Conservation (phyloP, 2,113 vertebrate genomes). For the Oplegnathus fasciatus region DNA sequence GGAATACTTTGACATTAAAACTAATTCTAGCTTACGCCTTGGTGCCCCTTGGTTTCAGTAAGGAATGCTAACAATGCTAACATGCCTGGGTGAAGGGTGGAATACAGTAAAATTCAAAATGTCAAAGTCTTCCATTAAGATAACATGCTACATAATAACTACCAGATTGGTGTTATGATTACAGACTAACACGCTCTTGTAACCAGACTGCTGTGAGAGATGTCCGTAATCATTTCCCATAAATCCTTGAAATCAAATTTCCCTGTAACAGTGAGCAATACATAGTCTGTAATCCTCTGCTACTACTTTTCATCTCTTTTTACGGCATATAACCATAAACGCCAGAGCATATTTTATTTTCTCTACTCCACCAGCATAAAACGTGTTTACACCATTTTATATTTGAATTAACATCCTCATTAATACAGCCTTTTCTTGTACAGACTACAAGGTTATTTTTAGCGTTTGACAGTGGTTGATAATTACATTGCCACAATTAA, state of each 20-base stretch:
- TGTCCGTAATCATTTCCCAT: slow-evolving; percentile 40
- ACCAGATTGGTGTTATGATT: slow-evolving; percentile 23
- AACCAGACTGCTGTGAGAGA: slow-evolving; percentile 50
- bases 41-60: slow-evolving; percentile 9
- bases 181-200: slow-evolving; percentile 48
- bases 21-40: not conserved
- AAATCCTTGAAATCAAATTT: slow-evolving; percentile 16
- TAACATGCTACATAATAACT: slow-evolving; percentile 5
- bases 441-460: slow-evolving; percentile 22
- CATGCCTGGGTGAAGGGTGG: slow-evolving; percentile 21
- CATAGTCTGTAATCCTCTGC: slow-evolving; percentile 37
- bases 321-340: not conserved
- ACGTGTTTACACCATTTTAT: slow-evolving; percentile 55
- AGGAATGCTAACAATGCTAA: slow-evolving; percentile 55
- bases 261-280: slow-evolving; percentile 58
- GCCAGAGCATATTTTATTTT: slow-evolving; percentile 33
- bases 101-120: slow-evolving; percentile 12
- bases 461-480: slow-evolving; percentile 37
- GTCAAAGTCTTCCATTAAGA: slow-evolving; percentile 57
- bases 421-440: slow-evolving; percentile 31
- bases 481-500: slow-evolving; percentile 23
- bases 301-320: slow-evolving; percentile 15
- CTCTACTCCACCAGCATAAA: slow-evolving; percentile 53
- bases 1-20: slow-evolving; percentile 52
- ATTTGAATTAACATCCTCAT: slow-evolving; percentile 43